Evolutionary conservation across 2,797 vertebrate species (phyloP).

Genomic region (Chelon auratus): DNA sequence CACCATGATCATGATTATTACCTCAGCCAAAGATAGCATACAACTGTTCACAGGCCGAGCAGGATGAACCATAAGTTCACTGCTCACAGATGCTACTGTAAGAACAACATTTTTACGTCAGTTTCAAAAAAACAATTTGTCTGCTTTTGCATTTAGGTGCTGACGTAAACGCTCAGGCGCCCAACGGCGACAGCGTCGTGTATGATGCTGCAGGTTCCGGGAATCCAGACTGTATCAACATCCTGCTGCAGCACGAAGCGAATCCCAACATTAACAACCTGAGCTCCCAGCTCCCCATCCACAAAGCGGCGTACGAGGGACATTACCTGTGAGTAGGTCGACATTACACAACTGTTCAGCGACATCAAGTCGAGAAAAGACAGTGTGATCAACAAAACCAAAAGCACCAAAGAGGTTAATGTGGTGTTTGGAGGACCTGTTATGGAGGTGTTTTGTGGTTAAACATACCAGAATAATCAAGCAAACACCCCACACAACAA

Average conservation of each 20-base stretch:
- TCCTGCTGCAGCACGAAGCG: conserved; percentile 89
- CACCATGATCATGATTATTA: too few relatives aligned
- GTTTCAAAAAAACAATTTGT: not conserved
- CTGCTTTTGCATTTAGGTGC: conserved; percentile 74
- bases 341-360: not conserved
- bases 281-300: conserved; percentile 87
- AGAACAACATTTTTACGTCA: not conserved
- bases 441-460: too few relatives aligned
- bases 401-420: not conserved
- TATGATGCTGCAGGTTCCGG: conserved; percentile 87
- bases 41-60: too few relatives aligned
- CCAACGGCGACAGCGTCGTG: conserved; percentile 86
- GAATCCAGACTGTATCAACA: conserved; percentile 87
- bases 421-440: too few relatives aligned
- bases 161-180: conserved; percentile 86
- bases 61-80: too few relatives aligned
- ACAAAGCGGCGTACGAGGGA: conserved; percentile 87
- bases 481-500: too few relatives aligned
- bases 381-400: not conserved
- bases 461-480: too few relatives aligned
- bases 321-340: conserved; percentile 86
- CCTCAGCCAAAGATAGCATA: too few relatives aligned
- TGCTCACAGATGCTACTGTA: too few relatives aligned
- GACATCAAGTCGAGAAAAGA: not conserved
- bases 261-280: conserved; percentile 86